These are phyloP conservation scores for Tridacna gigas DNA, from an alignment of 2,888 invertebrate genomes.

Conservation along the genomic window DNA sequence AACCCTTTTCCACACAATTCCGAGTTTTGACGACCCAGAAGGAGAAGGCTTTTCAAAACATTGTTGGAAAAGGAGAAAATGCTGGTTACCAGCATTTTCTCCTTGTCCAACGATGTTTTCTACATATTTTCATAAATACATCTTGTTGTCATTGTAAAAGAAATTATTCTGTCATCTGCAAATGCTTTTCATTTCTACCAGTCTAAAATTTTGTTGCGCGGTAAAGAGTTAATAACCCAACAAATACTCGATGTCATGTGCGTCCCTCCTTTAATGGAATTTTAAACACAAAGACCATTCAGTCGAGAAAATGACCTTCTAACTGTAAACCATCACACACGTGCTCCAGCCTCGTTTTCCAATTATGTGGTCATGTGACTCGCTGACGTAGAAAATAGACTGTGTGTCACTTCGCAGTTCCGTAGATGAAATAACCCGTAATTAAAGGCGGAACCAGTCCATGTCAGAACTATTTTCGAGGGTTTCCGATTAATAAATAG, in stretches of 20 bases:
- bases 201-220: too few relatives aligned
- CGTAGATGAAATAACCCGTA: conserved; percentile 45
- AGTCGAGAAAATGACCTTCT: conserved; percentile 29
- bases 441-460: conserved; percentile 27
- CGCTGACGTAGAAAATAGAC: conserved; percentile 51
- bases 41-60: too few relatives aligned
- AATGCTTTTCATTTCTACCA: too few relatives aligned
- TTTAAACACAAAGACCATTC: conserved; percentile 28
- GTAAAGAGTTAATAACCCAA: neutral
- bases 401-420: conserved; percentile 43
- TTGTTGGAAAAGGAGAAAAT: too few relatives aligned
- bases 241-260: conserved; percentile 2
- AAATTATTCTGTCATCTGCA: too few relatives aligned
- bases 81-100: too few relatives aligned
- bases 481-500: conserved; percentile 28
- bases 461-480: conserved; percentile 25
- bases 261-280: conserved; percentile 21
- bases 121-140: too few relatives aligned
- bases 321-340: conserved; percentile 24
- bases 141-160: too few relatives aligned
- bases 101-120: too few relatives aligned
- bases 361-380: conserved; percentile 49
- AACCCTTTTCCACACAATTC: too few relatives aligned
- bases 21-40: too few relatives aligned
- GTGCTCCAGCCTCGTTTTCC: conserved; percentile 45